phyloP scores from a whole-genome alignment of 2,797 vertebrate genomes.

The Liasis olivaceus region DNA sequence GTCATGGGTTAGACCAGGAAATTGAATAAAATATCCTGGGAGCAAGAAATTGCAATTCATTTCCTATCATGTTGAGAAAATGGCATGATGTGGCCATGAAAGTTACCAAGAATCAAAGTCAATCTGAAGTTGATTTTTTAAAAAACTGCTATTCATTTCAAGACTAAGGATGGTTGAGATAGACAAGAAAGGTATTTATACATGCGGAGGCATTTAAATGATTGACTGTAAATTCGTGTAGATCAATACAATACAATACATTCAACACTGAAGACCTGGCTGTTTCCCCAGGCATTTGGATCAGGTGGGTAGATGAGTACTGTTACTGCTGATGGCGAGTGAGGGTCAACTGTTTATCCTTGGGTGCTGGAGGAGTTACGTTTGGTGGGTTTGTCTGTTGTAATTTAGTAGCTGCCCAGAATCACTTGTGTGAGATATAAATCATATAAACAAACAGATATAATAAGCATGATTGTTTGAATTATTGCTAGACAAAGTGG shows the following conservation, averaged over 20 bases:
- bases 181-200: neutral
- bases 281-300: neutral
- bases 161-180: neutral
- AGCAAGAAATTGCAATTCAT: neutral
- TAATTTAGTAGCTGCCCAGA: neutral
- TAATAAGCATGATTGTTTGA: neutral
- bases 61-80: neutral
- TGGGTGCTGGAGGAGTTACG: neutral
- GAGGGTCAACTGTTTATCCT: neutral
- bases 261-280: neutral
- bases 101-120: neutral
- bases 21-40: neutral
- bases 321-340: neutral
- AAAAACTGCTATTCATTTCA: neutral
- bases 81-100: neutral
- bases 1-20: neutral
- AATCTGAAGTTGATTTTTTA: neutral
- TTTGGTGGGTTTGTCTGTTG: neutral
- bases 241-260: neutral
- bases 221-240: neutral
- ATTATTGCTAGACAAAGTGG: neutral
- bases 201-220: neutral
- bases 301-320: neutral
- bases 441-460: too few relatives aligned
- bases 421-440: neutral